phyloP scores from a whole-genome alignment of 2,113 vertebrate genomes.

The Ameiurus melas region DNA sequence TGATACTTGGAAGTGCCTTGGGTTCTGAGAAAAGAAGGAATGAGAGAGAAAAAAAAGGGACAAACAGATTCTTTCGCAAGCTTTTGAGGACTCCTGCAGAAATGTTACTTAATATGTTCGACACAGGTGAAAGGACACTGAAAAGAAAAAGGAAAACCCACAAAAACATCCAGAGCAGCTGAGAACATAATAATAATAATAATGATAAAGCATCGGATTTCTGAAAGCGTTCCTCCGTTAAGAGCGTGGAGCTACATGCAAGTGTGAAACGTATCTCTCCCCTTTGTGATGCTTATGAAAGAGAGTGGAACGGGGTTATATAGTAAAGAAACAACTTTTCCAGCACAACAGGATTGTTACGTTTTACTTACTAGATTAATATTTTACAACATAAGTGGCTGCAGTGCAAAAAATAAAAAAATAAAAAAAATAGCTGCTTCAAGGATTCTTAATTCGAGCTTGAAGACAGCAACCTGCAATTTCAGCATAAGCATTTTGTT shows the following conservation, averaged over 20 bases:
- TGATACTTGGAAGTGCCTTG: constrained; percentile 2
- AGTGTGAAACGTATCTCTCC: background rate
- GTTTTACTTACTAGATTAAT: background rate
- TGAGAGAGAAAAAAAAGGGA: background rate
- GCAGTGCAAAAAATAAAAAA: too few species aligned
- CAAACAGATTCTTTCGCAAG: background rate
- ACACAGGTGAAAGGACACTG: background rate
- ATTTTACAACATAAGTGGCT: background rate
- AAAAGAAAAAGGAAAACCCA: background rate
- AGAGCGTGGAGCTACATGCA: background rate
- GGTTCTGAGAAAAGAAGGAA: constrained; percentile 33
- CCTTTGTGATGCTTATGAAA: background rate
- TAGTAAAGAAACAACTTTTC: background rate
- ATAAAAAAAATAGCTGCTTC: background rate
- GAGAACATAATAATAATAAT: background rate
- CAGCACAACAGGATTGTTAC: background rate
- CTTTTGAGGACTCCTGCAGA: background rate
- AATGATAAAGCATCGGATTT: background rate
- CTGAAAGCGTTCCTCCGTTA: background rate
- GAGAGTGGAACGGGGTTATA: background rate
- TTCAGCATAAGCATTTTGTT: constrained; percentile 25
- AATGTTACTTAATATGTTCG: constrained; percentile 1
- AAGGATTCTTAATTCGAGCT: background rate
- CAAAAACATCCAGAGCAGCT: background rate
- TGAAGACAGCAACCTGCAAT: constrained; percentile 8